Conservation (phyloP, 2,888 invertebrate genomes). For the Spisula subtruncata region DNA sequence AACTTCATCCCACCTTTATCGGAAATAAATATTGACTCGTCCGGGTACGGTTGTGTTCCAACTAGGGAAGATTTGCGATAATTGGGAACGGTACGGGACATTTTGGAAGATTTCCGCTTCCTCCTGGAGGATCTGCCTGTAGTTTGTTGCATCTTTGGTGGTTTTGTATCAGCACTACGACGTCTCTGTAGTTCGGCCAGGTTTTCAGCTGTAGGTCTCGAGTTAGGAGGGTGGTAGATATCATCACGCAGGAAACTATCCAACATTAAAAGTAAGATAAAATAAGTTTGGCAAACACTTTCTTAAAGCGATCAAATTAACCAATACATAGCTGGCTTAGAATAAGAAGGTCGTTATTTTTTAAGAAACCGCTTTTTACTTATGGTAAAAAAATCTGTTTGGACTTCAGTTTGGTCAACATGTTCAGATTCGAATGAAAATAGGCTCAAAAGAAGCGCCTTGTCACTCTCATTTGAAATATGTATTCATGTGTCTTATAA, state of each 20-base stretch:
- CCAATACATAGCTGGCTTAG: no score
- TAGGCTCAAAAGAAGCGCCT: no score
- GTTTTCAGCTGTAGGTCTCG: conserved; percentile 44
- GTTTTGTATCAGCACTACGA: background rate
- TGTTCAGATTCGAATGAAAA: no score
- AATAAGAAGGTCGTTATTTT: no score
- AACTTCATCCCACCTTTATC: conserved; percentile 48
- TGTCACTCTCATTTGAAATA: no score
- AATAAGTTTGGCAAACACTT: no score
- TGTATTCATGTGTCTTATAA: no score
- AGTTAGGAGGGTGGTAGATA: conserved; percentile 64
- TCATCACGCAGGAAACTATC: conserved; percentile 64
- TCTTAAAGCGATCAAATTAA: no score
- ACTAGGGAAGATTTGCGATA: background rate
- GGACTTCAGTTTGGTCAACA: no score
- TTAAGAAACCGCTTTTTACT: no score
- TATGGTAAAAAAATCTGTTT: no score
- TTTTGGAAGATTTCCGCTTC: conserved; percentile 16
- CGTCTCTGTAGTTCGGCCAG: background rate
- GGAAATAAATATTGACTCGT: conserved; percentile 33
- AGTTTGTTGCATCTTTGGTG: background rate
- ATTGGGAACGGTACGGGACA: conserved; percentile 5
- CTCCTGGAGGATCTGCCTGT: background rate
- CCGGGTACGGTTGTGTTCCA: conserved; percentile 26
- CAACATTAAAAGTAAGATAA: no score